These are phyloP conservation scores for Cephus pygmeus DNA, from an alignment of 2,888 invertebrate genomes.

Conservation along the genomic window DNA sequence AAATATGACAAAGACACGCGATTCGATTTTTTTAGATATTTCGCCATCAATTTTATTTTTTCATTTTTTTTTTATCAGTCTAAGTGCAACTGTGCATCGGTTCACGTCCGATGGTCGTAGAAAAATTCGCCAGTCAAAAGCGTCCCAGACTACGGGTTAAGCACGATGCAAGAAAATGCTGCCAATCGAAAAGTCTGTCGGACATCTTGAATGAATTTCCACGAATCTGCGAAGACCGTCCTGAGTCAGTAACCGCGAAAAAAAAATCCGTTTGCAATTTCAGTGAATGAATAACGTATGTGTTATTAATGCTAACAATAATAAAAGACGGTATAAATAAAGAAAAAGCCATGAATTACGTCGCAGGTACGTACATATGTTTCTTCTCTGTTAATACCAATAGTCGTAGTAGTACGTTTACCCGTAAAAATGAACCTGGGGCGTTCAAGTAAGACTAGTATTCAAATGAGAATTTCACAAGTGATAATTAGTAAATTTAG, in stretches of 20 bases:
- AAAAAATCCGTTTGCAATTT: not conserved
- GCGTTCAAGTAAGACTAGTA: slow-evolving; percentile 18
- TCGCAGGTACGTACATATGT: not conserved
- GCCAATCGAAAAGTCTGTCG: not conserved
- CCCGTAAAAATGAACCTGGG: not conserved
- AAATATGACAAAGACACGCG: not conserved
- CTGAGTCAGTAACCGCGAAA: not conserved
- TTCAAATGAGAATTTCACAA: slow-evolving; percentile 21
- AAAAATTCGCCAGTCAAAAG: not conserved
- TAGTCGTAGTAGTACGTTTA: slow-evolving; percentile 6
- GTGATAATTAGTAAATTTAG: not conserved
- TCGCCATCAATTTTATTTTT: not conserved
- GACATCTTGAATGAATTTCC: no score
- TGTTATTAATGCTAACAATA: not conserved
- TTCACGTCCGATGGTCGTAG: no score
- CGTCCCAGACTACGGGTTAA: not conserved
- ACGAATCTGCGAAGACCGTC: not conserved
- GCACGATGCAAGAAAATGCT: not conserved
- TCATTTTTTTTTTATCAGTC: not conserved
- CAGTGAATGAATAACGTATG: not conserved
- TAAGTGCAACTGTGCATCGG: not conserved
- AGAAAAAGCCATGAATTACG: not conserved
- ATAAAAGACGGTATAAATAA: not conserved
- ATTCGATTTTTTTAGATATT: not conserved
- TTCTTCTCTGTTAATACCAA: not conserved